Evolutionary conservation across 2,113 vertebrate species (phyloP).

Genomic region (Alligator mississippiensis): DNA sequence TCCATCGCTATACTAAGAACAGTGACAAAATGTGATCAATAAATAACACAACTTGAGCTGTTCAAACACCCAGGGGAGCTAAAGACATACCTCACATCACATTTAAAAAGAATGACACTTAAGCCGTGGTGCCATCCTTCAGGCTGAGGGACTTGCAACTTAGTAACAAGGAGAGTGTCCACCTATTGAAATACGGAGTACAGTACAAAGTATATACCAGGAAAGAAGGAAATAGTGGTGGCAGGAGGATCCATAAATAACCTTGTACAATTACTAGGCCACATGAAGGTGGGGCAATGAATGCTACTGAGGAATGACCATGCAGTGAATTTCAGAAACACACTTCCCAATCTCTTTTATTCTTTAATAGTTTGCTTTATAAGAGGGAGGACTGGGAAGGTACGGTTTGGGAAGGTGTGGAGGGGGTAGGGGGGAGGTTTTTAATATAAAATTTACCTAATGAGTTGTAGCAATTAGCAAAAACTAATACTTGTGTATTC

Average conservation of each 20-base stretch:
- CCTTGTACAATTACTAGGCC: not conserved
- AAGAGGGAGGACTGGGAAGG: not conserved
- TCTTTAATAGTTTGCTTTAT: not conserved
- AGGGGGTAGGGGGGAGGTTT: not conserved
- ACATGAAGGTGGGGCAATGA: not conserved
- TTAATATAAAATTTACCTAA: constrained; percentile 18
- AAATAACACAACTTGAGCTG: not conserved
- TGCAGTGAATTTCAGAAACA: not conserved
- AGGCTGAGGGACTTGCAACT: not conserved
- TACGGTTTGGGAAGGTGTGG: not conserved
- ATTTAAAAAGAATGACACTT: not conserved
- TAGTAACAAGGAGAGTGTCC: not conserved
- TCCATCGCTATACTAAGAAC: not conserved
- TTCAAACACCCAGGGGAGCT: not conserved
- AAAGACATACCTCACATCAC: not conserved
- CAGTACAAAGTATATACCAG: not conserved
- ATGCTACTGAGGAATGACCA: not conserved
- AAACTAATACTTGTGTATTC: not conserved
- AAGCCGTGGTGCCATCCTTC: not conserved
- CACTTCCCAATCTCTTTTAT: not conserved
- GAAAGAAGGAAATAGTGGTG: not conserved
- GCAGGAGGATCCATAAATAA: not conserved
- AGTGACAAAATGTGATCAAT: not conserved
- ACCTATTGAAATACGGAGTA: not conserved
- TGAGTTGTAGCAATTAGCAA: constrained; percentile 23